phyloP scores from a whole-genome alignment of 2,797 vertebrate genomes.

The Coracias cyanogaster region DNA sequence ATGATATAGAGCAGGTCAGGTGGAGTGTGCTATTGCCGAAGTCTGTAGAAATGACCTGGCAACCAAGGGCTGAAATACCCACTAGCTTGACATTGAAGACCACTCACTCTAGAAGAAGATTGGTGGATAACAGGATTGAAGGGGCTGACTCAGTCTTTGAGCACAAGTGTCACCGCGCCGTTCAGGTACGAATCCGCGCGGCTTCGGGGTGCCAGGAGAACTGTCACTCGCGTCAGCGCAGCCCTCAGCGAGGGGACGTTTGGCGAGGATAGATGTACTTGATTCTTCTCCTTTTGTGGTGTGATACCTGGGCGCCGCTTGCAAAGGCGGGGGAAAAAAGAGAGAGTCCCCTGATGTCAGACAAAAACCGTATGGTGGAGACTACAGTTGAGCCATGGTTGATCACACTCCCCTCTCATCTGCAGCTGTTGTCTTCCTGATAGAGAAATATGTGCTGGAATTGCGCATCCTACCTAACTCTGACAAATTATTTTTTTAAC shows the following conservation, averaged over 20 bases:
- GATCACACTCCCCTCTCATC: constrained; percentile 1
- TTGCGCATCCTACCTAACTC: background rate
- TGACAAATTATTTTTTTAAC: background rate
- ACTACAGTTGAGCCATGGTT: background rate
- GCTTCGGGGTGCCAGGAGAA: too few relatives aligned
- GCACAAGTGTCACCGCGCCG: too few relatives aligned
- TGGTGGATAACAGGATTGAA: background rate
- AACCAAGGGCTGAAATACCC: background rate
- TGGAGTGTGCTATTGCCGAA: background rate
- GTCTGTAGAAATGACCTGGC: background rate
- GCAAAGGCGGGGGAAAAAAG: too few relatives aligned
- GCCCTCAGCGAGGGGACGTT: too few relatives aligned
- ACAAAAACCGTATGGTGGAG: background rate
- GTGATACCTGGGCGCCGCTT: too few relatives aligned
- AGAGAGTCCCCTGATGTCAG: background rate
- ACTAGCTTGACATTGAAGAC: background rate
- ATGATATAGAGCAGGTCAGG: background rate
- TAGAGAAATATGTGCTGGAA: constrained; percentile 41
- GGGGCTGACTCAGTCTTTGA: background rate
- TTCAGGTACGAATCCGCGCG: too few relatives aligned
- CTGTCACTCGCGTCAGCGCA: too few relatives aligned
- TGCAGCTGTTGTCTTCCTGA: constrained; percentile 1
- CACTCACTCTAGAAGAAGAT: background rate
- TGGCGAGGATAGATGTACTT: too few relatives aligned
- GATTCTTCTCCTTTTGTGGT: too few relatives aligned